These are phyloP conservation scores for Drepana falcataria DNA, from an alignment of 2,888 invertebrate species.

Conservation along the genomic window DNA sequence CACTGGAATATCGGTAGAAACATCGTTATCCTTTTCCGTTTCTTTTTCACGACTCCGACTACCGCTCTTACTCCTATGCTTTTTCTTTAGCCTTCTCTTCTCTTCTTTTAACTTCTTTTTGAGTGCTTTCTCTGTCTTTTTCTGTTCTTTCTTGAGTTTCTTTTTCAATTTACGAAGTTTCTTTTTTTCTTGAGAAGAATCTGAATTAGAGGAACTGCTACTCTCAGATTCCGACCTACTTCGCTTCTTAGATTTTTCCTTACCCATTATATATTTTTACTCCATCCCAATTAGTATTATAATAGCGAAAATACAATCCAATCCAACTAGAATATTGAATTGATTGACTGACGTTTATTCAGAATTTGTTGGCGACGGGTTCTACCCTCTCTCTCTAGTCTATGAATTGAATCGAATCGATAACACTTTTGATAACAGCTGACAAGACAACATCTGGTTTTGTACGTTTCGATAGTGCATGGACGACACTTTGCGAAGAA, in stretches of 20 bases:
- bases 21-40: constrained; percentile 28
- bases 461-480: too few relatives aligned
- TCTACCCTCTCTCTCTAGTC: too few relatives aligned
- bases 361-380: too few relatives aligned
- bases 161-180: constrained; percentile 77
- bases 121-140: constrained; percentile 71
- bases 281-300: too few relatives aligned
- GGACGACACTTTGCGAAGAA: too few relatives aligned
- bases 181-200: constrained; percentile 67
- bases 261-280: not conserved
- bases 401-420: too few relatives aligned
- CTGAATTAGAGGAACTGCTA: constrained; percentile 64
- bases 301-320: too few relatives aligned
- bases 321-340: too few relatives aligned
- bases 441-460: too few relatives aligned
- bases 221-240: constrained; percentile 59
- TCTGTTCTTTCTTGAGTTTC: constrained; percentile 75
- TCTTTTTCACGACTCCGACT: constrained; percentile 33
- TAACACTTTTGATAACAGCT: too few relatives aligned
- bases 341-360: too few relatives aligned
- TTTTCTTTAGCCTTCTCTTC: constrained; percentile 58
- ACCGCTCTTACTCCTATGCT: constrained; percentile 37
- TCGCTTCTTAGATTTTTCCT: constrained; percentile 5
- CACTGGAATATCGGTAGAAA: constrained; percentile 63
- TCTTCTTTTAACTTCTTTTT: constrained; percentile 74